Conservation (phyloP, 2,888 invertebrate species). For the Hyles lineata region DNA sequence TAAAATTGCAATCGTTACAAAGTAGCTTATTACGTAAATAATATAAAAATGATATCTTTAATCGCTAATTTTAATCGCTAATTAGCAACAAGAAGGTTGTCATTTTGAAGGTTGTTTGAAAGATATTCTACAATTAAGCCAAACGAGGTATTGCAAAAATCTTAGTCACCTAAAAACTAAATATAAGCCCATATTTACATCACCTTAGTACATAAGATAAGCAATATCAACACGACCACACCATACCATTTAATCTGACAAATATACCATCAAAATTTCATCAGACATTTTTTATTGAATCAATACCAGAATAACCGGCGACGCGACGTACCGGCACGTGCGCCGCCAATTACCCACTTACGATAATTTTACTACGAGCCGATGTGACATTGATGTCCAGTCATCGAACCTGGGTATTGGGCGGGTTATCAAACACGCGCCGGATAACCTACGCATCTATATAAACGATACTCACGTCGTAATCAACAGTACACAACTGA, state of each 20-base stretch:
- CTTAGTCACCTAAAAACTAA: not conserved
- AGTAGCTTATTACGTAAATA: too few species aligned
- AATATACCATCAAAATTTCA: not conserved
- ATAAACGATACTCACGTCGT: conserved; percentile 59
- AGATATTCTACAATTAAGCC: too few species aligned
- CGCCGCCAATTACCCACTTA: conserved; percentile 27
- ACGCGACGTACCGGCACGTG: not conserved
- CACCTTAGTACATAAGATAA: not conserved
- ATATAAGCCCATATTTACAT: not conserved
- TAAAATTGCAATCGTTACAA: too few species aligned
- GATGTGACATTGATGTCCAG: conserved; percentile 77
- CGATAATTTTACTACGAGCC: conserved; percentile 78
- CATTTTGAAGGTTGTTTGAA: too few species aligned
- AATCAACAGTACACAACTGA: conserved; percentile 67
- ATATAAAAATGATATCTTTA: too few species aligned
- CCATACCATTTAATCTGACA: not conserved
- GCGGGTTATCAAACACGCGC: conserved; percentile 79
- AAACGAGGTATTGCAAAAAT: too few species aligned
- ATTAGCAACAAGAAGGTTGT: too few species aligned
- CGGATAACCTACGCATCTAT: conserved; percentile 74
- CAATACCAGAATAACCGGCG: not conserved
- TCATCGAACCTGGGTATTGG: conserved; percentile 79
- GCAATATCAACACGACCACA: not conserved
- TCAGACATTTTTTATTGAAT: not conserved
- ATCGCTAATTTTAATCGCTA: too few species aligned